Base-by-base conservation (phyloP, 2,888 invertebrate species). In the Synanthedon tipuliformis region DNA sequence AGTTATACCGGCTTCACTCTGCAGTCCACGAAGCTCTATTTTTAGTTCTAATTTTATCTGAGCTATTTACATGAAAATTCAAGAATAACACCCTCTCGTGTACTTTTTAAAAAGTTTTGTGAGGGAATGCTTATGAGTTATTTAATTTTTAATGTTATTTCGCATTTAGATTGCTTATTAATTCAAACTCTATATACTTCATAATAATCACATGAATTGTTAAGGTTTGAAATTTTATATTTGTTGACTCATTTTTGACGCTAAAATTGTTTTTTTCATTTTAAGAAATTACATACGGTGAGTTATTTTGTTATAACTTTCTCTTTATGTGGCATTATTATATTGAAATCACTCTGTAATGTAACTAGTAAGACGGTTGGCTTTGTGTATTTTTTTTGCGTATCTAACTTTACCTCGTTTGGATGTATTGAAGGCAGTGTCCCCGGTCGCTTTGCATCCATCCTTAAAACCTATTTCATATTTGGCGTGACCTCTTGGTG, bases 401-500 rank as follows among this genome's bases (percentile, higher is more conserved):
- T 75, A 67, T 72, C 70, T 68, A 69, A 65, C 68, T 66, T 66
- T 66, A 78, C 79, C 84, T 85, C 85, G 82, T 84, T 81, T 83
- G 83, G 76, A 85, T 86, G 80, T 80, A 83, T 81, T 86, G 85
- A 85, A 87, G 85, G 86, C 87, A 87, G 86, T 86, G 86, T 85
- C 87, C 87, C 87, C 85, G 85, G 83, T 80, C 75, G 87, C 87
- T 88, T 87, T 87, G 87, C 86, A 87, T 88, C 85, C 76, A 72
- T 77, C 84, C 82, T 67, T 61, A 74, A 63, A 70, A 78, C 69
- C 75, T 34, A 34, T 34, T 34, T 75, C 69, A 75, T 69, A 75
- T 77, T 84, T 88, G 88, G 88, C 88, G 88, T 88, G 88, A 85
- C 88, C 75, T 88, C 88, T 88, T 87, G 88, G 88, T 81, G 88